Percentiles rank a stretch among this genome's conserved stretches.
Conservation (phyloP, 2,797 vertebrate species). For the Denticeps clupeoides region DNA sequence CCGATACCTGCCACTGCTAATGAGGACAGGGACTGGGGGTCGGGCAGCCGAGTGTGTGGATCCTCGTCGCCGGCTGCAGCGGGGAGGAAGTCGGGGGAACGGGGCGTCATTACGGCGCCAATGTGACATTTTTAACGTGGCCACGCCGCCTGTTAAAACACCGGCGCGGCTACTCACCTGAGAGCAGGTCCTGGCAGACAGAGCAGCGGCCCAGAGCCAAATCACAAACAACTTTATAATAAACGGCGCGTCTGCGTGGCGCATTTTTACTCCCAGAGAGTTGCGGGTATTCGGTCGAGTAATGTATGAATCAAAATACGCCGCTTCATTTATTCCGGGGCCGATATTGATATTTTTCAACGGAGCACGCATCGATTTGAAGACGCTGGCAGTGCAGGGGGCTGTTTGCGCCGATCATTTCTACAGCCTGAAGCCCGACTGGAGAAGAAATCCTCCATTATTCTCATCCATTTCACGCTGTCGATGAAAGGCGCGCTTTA, state of each 20-base stretch:
- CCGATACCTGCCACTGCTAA: slow-evolving; percentile 68
- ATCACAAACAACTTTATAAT: no score
- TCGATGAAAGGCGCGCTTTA: slow-evolving; percentile 51
- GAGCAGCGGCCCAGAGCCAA: slow-evolving; percentile 41
- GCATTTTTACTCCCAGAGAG: no score
- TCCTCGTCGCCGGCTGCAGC: slow-evolving; percentile 54
- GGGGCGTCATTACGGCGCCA: slow-evolving; percentile 63
- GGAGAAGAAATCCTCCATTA: slow-evolving; percentile 24
- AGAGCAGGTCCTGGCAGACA: slow-evolving; percentile 41
- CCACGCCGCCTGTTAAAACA: slow-evolving; percentile 57
- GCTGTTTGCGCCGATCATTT: slow-evolving; percentile 43
- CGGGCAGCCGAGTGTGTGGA: slow-evolving; percentile 54
- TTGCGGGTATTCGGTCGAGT: no score
- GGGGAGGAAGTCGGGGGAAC: slow-evolving; percentile 56
- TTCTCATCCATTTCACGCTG: slow-evolving; percentile 42
- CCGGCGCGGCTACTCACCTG: no score
- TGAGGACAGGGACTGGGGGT: slow-evolving; percentile 59
- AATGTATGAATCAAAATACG: no score
- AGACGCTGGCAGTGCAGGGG: slow-evolving; percentile 26
- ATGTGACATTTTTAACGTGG: slow-evolving; percentile 62
- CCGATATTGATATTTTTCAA: no score
- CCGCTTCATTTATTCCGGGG: no score
- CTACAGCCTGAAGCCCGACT: slow-evolving; percentile 28
- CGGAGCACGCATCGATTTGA: no score
- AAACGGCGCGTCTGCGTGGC: no score